Evolutionary conservation across 2,113 vertebrate genomes (phyloP).

Genomic region (Mohoua ochrocephala): DNA sequence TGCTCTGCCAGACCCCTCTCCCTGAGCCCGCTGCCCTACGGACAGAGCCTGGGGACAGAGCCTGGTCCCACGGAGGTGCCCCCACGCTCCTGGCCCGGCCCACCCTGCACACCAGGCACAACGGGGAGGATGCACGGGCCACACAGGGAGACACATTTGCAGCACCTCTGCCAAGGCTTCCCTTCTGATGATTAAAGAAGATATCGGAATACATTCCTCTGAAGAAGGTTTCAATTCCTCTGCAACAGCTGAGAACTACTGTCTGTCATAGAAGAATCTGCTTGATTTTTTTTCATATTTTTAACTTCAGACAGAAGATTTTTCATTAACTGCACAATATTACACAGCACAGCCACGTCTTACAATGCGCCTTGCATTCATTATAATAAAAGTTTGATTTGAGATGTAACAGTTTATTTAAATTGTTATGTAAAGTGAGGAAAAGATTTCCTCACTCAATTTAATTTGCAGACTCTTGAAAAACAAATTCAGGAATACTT

Average conservation of each 20-base stretch:
- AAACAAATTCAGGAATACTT: background rate
- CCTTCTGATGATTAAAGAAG: background rate
- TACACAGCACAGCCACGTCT: background rate
- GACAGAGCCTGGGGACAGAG: no score
- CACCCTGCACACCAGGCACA: no score
- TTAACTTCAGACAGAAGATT: background rate
- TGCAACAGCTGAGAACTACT: background rate
- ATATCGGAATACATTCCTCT: background rate
- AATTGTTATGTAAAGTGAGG: background rate
- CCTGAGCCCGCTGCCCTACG: rapidly evolving
- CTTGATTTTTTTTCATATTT: background rate
- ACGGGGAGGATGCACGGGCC: background rate
- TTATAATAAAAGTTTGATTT: background rate
- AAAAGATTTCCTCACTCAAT: background rate
- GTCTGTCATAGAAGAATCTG: background rate
- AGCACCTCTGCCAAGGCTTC: background rate
- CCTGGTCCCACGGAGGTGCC: rapidly evolving
- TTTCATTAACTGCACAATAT: background rate
- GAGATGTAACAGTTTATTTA: background rate
- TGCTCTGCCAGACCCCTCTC: background rate
- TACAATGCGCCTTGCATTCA: background rate
- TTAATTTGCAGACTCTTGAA: background rate
- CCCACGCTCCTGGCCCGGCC: background rate
- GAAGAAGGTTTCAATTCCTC: rapidly evolving
- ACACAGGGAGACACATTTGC: rapidly evolving